Base-by-base conservation (phyloP, 2,888 invertebrate species). In the Agrochola litura region DNA sequence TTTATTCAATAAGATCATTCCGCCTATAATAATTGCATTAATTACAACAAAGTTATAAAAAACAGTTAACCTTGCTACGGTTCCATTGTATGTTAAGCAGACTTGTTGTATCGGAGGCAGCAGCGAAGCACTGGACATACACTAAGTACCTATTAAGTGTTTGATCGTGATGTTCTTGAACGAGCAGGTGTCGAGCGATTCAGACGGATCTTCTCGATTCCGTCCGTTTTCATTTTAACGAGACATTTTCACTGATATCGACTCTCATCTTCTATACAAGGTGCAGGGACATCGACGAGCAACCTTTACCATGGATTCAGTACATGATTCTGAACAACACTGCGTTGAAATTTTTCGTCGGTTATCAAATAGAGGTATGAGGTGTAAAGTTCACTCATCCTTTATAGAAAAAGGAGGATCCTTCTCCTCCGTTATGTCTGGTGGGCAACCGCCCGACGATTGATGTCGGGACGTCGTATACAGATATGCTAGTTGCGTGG, bases 21-120 rank as follows among this genome's bases (percentile, higher is more conserved):
- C 14, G 22, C 22, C 60, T 30, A 73, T 58, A 64, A 56, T 56
- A 79, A 80, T 81, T 30, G 41, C 25, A 16, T 37, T n/a, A n/a
- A n/a, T n/a, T 54, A 37, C 58, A 56, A 43, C 9, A 6, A 66
- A 76, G 49, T 67, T 58, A 60, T 70, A 14, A 30, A n/a, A 56
- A 66, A 37, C 52, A 1, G 12, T 3, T 69, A 25, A 54, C 86
- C 79, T 86, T 69, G 86, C 83, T 86, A 78, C 76, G 61, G 58
- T 86, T 86, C 63, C 37, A 84, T 84, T 84, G 83, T 82, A 72
- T 82, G 69, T 22, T 66, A 78, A 66, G 8, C 43, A 52, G 46
- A 30, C 12, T 68, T 73, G 70, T 66, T 76, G 12, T 63, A 25
- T 37, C 22, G 58, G 54, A 71, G 63, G 56, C 30, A 65, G 58